Evolutionary conservation across 2,888 invertebrate genomes (phyloP), one percentile per base, ranked within the genome.

Genomic region (Altica lythri): DNA sequence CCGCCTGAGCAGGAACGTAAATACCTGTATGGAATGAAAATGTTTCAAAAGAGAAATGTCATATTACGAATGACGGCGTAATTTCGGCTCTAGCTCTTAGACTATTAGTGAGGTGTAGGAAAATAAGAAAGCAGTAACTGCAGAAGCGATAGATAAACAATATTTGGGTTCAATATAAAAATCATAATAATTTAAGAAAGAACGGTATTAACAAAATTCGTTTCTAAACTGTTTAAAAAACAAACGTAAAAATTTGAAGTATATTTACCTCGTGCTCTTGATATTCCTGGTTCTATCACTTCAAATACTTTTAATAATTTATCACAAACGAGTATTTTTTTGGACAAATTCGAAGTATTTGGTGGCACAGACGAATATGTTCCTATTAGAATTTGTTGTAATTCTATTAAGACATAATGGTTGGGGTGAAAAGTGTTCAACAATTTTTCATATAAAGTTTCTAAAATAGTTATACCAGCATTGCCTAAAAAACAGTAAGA

Each of bases 381-480:
- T 0, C 84, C 83, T 1, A 88, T 82, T 13, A 90, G 76, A 42
- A 83, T 83, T 68, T 90, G 89, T 66, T 88, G 87, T 1, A 89
- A 76, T 53, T 86, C 85, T 38, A 90, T 55, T 44, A 89, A 74
- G 14, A 89, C 66, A 61, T 82, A 86, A 71, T 90, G 89, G 67
- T 86, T 84, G 0, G 81, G 80, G 64, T 87, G 83, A 19, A 89
- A 78, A 2, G 85, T 77, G 1, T 79, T 68, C 0, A 79, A 77
- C 6, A 88, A 77, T 63, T 83, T 83, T 16, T 64, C 65, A 3
- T 77, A 60, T 10, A 80, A 59, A 2, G 51, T 59, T 62, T 81
- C 80, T 57, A 78, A 58, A 8, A 51, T 77, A 57, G 74, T 75
- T 40, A 79, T 72, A 62, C 81, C 78, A 56, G 76, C 77, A 67